Evolutionary conservation across 2,797 vertebrate genomes (phyloP).

Genomic region (Xiphophorus birchmanni): DNA sequence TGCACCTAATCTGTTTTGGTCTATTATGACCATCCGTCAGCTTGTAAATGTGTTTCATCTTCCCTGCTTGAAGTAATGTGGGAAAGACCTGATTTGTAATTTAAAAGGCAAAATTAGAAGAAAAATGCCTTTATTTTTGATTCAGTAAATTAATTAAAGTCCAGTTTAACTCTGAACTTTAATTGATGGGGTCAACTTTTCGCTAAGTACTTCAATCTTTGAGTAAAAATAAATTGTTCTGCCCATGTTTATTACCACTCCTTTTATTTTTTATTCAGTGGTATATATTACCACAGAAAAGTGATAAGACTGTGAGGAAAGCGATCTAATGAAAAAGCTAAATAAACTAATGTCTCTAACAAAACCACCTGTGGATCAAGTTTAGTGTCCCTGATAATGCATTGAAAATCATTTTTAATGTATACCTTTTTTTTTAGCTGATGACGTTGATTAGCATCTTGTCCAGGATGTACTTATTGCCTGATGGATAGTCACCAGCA

Average conservation of each 20-base stretch:
- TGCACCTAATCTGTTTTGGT: background rate
- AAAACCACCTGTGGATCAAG: background rate
- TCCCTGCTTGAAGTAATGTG: background rate
- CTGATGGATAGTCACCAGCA: too few relatives aligned
- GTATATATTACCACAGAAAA: background rate
- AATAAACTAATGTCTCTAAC: background rate
- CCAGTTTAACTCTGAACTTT: background rate
- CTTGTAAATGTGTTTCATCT: background rate
- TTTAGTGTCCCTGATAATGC: too few relatives aligned
- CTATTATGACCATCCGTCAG: background rate
- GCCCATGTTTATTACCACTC: background rate
- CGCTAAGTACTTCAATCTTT: background rate
- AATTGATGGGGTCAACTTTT: background rate
- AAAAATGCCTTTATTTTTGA: background rate
- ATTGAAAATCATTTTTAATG: too few relatives aligned
- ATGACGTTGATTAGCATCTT: too few relatives aligned
- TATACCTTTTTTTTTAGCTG: too few relatives aligned
- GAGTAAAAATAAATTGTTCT: background rate
- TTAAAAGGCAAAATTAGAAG: background rate
- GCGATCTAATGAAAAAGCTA: background rate
- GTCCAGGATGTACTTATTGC: too few relatives aligned
- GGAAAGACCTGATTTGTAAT: background rate
- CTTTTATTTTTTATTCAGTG: background rate
- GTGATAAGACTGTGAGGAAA: background rate
- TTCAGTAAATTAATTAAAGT: background rate